Conservation (phyloP, 2,113 vertebrate genomes). For the Plestiodon gilberti region DNA sequence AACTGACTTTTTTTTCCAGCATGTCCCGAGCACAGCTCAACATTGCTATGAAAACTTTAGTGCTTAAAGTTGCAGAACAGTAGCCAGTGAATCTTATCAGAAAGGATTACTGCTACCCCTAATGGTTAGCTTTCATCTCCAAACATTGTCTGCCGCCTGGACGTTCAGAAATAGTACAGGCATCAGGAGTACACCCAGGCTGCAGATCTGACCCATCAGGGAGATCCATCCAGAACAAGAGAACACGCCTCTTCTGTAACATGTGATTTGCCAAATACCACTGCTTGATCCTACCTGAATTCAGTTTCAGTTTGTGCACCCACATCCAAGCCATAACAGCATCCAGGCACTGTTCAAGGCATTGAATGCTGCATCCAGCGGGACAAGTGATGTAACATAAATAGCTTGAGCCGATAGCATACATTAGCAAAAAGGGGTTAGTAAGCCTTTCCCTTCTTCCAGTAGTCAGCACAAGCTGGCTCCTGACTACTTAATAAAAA, state of each 20-base stretch:
- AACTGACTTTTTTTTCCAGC: not conserved
- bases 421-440: not conserved
- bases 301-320: not conserved
- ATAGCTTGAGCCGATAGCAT: not conserved
- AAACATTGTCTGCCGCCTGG: not conserved
- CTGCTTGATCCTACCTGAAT: not conserved
- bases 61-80: not conserved
- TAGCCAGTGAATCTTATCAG: not conserved
- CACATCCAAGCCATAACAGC: not conserved
- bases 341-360: not conserved
- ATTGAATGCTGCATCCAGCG: not conserved
- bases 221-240: not conserved
- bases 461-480: not conserved
- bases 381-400: no score
- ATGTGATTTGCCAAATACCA: not conserved
- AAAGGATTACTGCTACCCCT: not conserved
- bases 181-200: not conserved
- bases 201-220: not conserved
- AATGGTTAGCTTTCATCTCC: not conserved
- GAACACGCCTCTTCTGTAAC: not conserved
- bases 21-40: not conserved
- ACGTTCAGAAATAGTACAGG: not conserved
- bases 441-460: not conserved
- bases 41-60: not conserved
- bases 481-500: not conserved